Percentiles rank a stretch among this genome's conserved stretches.
These are phyloP conservation scores for Melanchra persicariae DNA, from an alignment of 2,888 invertebrate species.

Conservation along the genomic window DNA sequence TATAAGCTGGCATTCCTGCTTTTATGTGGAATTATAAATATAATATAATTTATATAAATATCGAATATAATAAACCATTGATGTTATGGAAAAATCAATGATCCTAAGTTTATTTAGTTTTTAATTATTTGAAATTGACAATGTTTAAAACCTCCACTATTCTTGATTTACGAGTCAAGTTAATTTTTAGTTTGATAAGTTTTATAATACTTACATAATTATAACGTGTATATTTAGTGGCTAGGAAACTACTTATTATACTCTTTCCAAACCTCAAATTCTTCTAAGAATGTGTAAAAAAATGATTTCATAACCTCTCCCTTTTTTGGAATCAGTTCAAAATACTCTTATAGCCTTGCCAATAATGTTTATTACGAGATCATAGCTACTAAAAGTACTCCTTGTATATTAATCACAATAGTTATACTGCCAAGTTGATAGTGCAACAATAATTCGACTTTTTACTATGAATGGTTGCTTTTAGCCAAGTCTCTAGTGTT, in stretches of 20 bases:
- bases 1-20: constrained; percentile 29
- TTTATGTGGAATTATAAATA: constrained; percentile 23
- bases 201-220: constrained; percentile 1
- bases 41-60: constrained; percentile 21
- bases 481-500: constrained; percentile 42
- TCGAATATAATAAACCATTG: constrained; percentile 8
- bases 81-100: constrained; percentile 33
- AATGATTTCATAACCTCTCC: background rate
- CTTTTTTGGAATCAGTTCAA: background rate
- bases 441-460: constrained; percentile 20
- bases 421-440: constrained; percentile 41
- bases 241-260: background rate
- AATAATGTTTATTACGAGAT: background rate
- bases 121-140: constrained; percentile 28
- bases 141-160: constrained; percentile 50
- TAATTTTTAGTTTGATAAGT: constrained; percentile 19
- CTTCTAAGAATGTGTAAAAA: background rate
- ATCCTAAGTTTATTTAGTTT: constrained; percentile 26
- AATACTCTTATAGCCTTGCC: background rate
- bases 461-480: constrained; percentile 30
- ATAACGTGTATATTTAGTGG: constrained; percentile 12
- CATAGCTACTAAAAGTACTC: background rate
- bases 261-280: background rate
- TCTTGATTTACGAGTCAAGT: constrained; percentile 26
- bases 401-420: constrained; percentile 9